Evolutionary conservation across 2,113 vertebrate genomes (phyloP).

Genomic region (Cololabis saira): DNA sequence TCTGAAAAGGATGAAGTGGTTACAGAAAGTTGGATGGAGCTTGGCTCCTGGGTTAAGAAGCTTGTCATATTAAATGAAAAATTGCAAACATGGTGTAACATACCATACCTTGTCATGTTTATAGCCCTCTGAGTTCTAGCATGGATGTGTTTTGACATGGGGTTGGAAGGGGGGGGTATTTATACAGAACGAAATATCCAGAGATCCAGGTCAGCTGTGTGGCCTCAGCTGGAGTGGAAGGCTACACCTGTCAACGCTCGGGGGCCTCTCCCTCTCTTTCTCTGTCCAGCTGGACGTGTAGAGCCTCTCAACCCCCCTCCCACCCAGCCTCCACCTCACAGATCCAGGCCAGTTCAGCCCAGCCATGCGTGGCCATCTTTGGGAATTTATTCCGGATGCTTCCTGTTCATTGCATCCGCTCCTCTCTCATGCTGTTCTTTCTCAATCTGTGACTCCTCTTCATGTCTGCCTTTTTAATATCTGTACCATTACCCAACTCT

Average conservation of each 20-base stretch:
- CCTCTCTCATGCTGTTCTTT: constrained; percentile 31
- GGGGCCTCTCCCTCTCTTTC: constrained; percentile 66
- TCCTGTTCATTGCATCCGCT: constrained; percentile 69
- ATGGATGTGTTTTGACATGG: constrained; percentile 60
- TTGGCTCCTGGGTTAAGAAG: constrained; percentile 9
- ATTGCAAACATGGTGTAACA: constrained; percentile 40
- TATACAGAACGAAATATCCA: constrained; percentile 51
- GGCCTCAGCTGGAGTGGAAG: constrained; percentile 82
- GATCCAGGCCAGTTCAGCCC: constrained; percentile 78
- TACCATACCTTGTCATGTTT: constrained; percentile 40
- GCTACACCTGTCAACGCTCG: constrained; percentile 79
- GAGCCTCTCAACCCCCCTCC: constrained; percentile 62
- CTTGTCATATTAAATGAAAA: constrained; percentile 45
- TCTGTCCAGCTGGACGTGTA: constrained; percentile 69
- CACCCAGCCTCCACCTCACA: constrained; percentile 64
- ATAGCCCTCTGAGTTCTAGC: constrained; percentile 39
- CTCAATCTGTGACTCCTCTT: constrained; percentile 49
- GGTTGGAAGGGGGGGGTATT: constrained; percentile 28
- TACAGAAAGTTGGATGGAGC: constrained; percentile 8
- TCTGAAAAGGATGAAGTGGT: too few species aligned
- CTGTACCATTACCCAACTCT: constrained; percentile 22
- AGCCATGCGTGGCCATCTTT: constrained; percentile 77
- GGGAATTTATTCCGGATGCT: constrained; percentile 79
- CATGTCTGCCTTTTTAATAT: constrained; percentile 34
- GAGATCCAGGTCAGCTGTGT: constrained; percentile 80